These are phyloP conservation scores for Cephus nigrinus DNA, from an alignment of 2,888 invertebrate genomes.

Conservation along the genomic window DNA sequence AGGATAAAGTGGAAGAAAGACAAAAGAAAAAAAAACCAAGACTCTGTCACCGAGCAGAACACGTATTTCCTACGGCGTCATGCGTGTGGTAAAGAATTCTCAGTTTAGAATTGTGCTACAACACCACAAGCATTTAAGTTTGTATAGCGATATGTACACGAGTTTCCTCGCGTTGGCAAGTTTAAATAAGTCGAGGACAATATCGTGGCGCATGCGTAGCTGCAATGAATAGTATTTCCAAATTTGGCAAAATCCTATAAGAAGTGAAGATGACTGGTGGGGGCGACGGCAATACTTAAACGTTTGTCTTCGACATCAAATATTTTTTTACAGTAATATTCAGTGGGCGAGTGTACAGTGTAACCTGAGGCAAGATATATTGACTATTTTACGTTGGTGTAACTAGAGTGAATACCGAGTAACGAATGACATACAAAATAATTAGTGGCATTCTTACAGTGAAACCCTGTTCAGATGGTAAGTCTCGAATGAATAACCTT, in stretches of 20 bases:
- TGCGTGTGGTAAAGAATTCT: background rate
- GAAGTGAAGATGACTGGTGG: background rate
- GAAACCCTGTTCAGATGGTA: background rate
- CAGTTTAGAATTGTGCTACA: background rate
- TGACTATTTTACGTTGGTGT: background rate
- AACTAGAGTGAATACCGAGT: background rate
- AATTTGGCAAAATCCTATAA: background rate
- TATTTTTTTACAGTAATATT: background rate
- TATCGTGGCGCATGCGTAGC: background rate
- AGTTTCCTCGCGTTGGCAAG: background rate
- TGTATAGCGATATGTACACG: background rate
- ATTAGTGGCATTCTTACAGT: background rate
- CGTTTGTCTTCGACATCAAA: background rate
- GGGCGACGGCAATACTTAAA: too few relatives aligned
- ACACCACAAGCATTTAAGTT: background rate
- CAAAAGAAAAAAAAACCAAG: background rate
- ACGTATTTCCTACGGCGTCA: background rate
- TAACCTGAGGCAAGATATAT: background rate
- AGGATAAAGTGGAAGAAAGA: background rate
- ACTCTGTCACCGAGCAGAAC: background rate
- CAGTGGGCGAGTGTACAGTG: background rate
- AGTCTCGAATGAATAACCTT: background rate
- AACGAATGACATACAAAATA: background rate
- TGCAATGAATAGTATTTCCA: background rate
- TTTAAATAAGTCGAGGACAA: background rate